Evolutionary conservation across 2,113 vertebrate genomes (phyloP).

Genomic region (Salvelinus alpinus): DNA sequence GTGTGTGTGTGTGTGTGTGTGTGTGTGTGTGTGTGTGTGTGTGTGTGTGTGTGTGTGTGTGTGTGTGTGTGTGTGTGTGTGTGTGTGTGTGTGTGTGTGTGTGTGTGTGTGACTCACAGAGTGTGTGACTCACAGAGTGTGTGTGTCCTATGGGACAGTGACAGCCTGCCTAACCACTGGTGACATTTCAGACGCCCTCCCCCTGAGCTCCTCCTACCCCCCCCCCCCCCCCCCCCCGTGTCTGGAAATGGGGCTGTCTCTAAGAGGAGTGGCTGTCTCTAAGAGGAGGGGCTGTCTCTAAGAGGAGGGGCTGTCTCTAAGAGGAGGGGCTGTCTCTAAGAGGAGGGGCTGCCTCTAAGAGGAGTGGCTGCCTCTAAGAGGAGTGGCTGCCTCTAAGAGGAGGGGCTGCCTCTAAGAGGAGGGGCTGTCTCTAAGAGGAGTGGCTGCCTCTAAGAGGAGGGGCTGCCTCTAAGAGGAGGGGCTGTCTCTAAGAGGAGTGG

Average conservation of each 20-base stretch:
- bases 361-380: no score
- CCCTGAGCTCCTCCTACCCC: background rate
- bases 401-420: background rate
- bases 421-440: background rate
- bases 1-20: no score
- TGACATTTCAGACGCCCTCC: slow-evolving; percentile 15
- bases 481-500: background rate
- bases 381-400: background rate
- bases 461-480: background rate
- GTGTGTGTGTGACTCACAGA: no score
- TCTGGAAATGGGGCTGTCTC: background rate
- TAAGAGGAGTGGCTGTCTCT: slow-evolving; percentile 1
- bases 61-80: no score
- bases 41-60: no score
- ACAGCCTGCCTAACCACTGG: slow-evolving; percentile 32
- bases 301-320: background rate
- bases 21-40: no score
- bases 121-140: no score
- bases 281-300: no score
- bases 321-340: background rate
- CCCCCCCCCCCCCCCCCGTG: background rate
- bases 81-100: no score
- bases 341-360: background rate
- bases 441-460: background rate
- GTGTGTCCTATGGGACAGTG: slow-evolving; percentile 8